These are phyloP conservation scores for Sminthopsis crassicaudata DNA, from an alignment of 2,113 vertebrate species.

Conservation along the genomic window DNA sequence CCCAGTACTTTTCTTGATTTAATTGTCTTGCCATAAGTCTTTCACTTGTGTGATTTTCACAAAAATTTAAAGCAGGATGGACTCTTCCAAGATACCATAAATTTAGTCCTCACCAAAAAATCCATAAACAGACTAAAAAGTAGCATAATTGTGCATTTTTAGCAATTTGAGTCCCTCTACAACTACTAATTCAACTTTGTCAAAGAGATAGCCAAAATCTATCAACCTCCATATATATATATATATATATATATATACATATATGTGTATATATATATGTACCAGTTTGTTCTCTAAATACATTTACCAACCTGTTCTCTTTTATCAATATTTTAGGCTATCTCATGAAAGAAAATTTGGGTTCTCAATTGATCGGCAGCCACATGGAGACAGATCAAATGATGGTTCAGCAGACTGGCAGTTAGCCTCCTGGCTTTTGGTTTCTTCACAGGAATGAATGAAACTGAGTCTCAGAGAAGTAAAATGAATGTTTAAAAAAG, in stretches of 20 bases:
- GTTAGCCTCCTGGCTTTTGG: background rate
- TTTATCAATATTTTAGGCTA: background rate
- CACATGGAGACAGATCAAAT: background rate
- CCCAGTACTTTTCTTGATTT: background rate
- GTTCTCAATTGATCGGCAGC: background rate
- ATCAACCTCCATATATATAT: background rate
- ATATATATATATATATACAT: background rate
- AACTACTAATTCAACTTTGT: slow-evolving; percentile 11
- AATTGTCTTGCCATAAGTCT: background rate
- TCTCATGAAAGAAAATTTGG: background rate
- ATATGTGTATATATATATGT: background rate
- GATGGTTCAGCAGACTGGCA: background rate
- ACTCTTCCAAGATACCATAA: background rate
- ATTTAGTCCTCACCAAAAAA: background rate
- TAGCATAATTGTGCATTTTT: background rate
- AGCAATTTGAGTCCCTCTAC: background rate
- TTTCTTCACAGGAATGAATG: background rate
- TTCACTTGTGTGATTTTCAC: background rate
- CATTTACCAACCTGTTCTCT: background rate
- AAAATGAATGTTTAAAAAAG: background rate
- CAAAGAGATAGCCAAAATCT: slow-evolving; percentile 10
- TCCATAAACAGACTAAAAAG: background rate
- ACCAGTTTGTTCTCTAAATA: background rate
- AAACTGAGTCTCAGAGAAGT: background rate
- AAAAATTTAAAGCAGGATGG: background rate